Percentiles rank a stretch among this genome's conserved stretches.
phyloP scores from a whole-genome alignment of 2,888 invertebrate species.

The Morinoia aosen region DNA sequence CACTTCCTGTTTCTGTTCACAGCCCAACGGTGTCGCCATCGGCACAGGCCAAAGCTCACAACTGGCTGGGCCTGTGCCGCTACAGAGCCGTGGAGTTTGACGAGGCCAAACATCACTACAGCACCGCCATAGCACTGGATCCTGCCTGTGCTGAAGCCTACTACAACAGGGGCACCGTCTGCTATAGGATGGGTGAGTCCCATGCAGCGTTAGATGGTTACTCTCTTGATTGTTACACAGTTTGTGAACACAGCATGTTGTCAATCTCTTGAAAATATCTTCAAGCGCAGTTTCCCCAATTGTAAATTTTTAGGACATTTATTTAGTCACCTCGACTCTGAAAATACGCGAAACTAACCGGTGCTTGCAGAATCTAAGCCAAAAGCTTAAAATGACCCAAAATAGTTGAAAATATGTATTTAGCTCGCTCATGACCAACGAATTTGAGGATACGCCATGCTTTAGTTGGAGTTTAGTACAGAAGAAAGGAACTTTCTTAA shows the following conservation, averaged over 20 bases:
- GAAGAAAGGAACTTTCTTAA: no score
- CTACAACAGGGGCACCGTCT: constrained; percentile 72
- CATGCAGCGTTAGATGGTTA: background rate
- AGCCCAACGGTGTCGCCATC: background rate
- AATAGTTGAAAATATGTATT: no score
- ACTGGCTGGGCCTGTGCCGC: constrained; percentile 71
- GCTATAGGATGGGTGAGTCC: constrained; percentile 71
- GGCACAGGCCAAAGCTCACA: constrained; percentile 68
- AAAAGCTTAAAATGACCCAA: no score
- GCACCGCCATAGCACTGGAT: constrained; percentile 69
- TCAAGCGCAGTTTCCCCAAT: no score
- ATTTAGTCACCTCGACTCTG: no score
- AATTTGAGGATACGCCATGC: no score
- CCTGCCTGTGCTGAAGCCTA: constrained; percentile 70
- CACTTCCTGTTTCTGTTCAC: background rate
- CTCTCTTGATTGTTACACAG: background rate
- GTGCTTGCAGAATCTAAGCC: no score
- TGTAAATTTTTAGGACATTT: no score
- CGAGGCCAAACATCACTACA: constrained; percentile 71
- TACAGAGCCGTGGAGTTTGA: constrained; percentile 72
- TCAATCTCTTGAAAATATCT: no score
- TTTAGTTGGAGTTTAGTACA: no score
- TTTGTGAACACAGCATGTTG: background rate
- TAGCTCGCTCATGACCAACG: no score
- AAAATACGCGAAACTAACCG: no score